A percentile compares a stretch with the other conserved stretches of the same genome.
Evolutionary conservation across 2,888 invertebrate genomes (phyloP).

Genomic region (Lepidocyrtinus sp.): DNA sequence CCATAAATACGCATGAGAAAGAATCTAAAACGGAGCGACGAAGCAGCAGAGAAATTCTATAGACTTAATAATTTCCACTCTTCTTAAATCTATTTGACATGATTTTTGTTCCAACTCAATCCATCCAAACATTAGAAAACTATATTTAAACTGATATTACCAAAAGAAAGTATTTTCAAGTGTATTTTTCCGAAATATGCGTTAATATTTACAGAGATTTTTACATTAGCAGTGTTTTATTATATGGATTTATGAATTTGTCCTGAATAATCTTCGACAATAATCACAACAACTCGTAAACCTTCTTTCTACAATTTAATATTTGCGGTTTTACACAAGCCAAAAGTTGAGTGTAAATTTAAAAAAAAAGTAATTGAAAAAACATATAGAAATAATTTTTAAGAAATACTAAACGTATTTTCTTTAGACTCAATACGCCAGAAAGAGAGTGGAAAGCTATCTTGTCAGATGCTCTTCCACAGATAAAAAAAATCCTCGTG

Average conservation of each 20-base stretch:
- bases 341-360: neutral
- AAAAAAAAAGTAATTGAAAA: slow-evolving; percentile 1
- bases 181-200: neutral
- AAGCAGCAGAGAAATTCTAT: too few species aligned
- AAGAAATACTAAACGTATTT: too few species aligned
- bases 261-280: slow-evolving; percentile 53
- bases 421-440: neutral
- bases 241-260: too few species aligned
- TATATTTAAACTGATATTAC: neutral
- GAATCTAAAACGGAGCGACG: too few species aligned
- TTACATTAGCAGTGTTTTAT: too few species aligned
- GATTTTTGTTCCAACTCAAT: neutral
- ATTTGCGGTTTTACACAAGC: neutral
- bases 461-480: slow-evolving; percentile 6
- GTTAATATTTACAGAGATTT: too few species aligned
- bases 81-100: neutral
- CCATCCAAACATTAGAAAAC: neutral
- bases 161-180: neutral
- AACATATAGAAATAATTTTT: too few species aligned
- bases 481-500: slow-evolving; percentile 24
- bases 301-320: neutral
- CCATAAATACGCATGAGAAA: too few species aligned
- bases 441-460: slow-evolving; percentile 10
- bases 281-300: slow-evolving; percentile 46
- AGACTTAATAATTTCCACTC: neutral